Evolutionary conservation across 2,888 invertebrate species (phyloP).

Genomic region (Lithophane leautieri): DNA sequence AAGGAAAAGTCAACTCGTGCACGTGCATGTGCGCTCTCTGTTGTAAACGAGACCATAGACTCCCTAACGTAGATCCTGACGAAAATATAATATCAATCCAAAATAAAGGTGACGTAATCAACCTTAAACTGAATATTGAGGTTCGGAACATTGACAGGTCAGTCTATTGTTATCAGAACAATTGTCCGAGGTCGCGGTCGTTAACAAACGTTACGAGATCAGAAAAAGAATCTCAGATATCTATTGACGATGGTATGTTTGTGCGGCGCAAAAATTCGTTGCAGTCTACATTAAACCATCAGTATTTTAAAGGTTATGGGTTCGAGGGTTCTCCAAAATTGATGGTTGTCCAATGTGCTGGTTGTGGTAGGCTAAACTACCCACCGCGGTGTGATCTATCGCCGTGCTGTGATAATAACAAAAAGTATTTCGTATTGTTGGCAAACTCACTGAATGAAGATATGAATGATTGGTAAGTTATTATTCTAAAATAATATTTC

Average conservation of each 20-base stretch:
- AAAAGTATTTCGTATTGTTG: slow-evolving; percentile 66
- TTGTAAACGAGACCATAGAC: slow-evolving; percentile 20
- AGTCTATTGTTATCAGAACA: slow-evolving; percentile 39
- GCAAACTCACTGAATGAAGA: slow-evolving; percentile 47
- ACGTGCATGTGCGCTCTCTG: slow-evolving; percentile 1
- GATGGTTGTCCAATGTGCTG: slow-evolving; percentile 68
- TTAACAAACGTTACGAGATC: slow-evolving; percentile 54
- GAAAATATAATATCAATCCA: slow-evolving; percentile 66
- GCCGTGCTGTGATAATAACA: slow-evolving; percentile 54
- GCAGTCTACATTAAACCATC: slow-evolving; percentile 56
- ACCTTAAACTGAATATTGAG: slow-evolving; percentile 78
- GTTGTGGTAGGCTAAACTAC: slow-evolving; percentile 56
- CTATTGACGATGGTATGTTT: slow-evolving; percentile 62
- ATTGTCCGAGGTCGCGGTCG: slow-evolving; percentile 39
- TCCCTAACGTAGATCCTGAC: slow-evolving; percentile 22
- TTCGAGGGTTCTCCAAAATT: slow-evolving; percentile 61
- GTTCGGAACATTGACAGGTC: slow-evolving; percentile 66
- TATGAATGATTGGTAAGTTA: slow-evolving; percentile 33
- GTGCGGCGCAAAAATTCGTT: slow-evolving; percentile 61
- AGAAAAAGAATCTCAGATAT: slow-evolving; percentile 72
- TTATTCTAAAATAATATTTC: neutral
- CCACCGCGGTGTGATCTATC: slow-evolving; percentile 29
- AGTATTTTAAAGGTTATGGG: slow-evolving; percentile 37
- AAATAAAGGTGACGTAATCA: slow-evolving; percentile 73
- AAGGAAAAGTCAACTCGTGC: slow-evolving; percentile 16